Conservation (phyloP, 2,888 invertebrate species). For the Cerastoderma edule region DNA sequence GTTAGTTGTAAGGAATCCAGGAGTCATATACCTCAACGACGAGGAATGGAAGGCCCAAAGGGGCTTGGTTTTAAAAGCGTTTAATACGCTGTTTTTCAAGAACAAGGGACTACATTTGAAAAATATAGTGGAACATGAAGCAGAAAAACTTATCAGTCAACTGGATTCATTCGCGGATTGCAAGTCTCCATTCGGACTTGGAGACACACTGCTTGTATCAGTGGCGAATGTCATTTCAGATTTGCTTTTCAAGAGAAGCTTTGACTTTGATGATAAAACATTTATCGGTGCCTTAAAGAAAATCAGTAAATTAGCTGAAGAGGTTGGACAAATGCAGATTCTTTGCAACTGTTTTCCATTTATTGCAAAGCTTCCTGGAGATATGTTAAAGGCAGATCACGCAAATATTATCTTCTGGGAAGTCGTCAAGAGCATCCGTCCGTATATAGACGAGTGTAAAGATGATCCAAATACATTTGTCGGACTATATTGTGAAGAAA, state of each 20-base stretch:
- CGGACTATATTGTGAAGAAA: slow-evolving; percentile 17
- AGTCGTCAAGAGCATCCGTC: background rate
- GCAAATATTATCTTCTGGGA: background rate
- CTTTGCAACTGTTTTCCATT: slow-evolving; percentile 35
- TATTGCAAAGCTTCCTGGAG: slow-evolving; percentile 15
- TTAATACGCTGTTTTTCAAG: slow-evolving; percentile 35
- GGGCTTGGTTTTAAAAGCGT: slow-evolving; percentile 24
- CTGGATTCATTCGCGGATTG: background rate
- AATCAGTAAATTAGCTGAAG: slow-evolving; percentile 1
- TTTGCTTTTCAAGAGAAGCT: slow-evolving; percentile 34
- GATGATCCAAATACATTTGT: slow-evolving; percentile 21
- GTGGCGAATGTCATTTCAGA: slow-evolving; percentile 34
- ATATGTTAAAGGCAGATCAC: slow-evolving; percentile 14
- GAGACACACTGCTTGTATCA: background rate
- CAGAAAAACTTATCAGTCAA: background rate
- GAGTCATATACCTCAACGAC: slow-evolving; percentile 31
- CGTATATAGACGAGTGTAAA: slow-evolving; percentile 4
- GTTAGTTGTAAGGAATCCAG: slow-evolving; percentile 10
- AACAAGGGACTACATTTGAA: slow-evolving; percentile 34
- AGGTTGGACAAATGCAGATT: background rate
- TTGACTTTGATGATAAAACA: slow-evolving; percentile 30
- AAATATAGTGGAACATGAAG: slow-evolving; percentile 27
- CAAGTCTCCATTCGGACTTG: background rate
- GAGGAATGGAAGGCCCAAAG: slow-evolving; percentile 46
- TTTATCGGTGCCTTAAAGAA: slow-evolving; percentile 2